Percentiles rank a stretch among this genome's conserved stretches.
Evolutionary conservation across 1,140 invertebrate species (phyloP).

Genomic region (Pseudomyrmex concolor): DNA sequence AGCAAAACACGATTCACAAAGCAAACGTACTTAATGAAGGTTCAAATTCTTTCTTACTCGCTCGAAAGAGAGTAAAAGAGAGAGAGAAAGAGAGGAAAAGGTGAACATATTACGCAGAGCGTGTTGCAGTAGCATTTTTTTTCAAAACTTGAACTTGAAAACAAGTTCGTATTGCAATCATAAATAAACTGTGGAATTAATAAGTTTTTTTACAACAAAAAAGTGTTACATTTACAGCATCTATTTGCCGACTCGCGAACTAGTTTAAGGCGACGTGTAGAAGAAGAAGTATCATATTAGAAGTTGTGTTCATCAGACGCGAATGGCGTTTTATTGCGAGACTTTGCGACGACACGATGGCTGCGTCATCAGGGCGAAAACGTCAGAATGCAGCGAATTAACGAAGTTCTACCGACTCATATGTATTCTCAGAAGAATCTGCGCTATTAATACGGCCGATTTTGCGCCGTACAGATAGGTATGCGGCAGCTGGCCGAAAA

Average conservation of each 20-base stretch:
- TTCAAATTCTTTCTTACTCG: conserved; percentile 26
- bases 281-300: conserved; percentile 3
- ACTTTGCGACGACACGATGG: neutral
- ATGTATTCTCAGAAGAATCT: conserved; percentile 59
- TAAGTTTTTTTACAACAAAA: neutral
- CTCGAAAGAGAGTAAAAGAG: too few species aligned
- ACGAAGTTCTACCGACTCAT: conserved; percentile 58
- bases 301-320: neutral
- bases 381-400: conserved; percentile 48
- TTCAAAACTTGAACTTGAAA: neutral
- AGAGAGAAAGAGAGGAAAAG: neutral
- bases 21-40: conserved; percentile 58
- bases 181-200: too few species aligned
- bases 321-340: neutral
- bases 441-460: conserved; percentile 50
- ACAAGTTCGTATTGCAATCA: too few species aligned
- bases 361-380: neutral
- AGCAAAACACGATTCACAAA: conserved; percentile 33
- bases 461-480: conserved; percentile 26
- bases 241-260: neutral
- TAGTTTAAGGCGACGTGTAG: neutral
- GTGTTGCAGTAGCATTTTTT: conserved; percentile 5
- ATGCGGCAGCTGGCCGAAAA: conserved; percentile 56
- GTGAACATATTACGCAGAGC: neutral
- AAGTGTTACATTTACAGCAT: neutral